Conservation (phyloP, 1,140 invertebrate species). For the Eueides isabella region DNA sequence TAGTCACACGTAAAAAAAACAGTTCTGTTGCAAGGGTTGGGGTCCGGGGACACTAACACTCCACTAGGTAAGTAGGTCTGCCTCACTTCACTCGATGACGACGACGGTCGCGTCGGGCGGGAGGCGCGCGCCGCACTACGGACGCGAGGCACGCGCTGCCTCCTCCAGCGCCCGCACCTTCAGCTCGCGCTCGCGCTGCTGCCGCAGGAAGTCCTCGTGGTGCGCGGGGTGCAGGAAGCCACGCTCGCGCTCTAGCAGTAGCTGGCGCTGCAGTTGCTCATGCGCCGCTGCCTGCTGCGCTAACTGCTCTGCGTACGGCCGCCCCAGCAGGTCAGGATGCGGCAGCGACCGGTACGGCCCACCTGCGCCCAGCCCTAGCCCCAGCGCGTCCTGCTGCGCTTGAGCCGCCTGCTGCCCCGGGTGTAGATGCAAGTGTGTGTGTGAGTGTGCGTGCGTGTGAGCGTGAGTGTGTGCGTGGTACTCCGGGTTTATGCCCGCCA, state of each 20-base stretch:
- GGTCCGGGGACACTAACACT: conserved; percentile 56
- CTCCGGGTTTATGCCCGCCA: conserved; percentile 91
- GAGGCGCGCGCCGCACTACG: conserved; percentile 85
- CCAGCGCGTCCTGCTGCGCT: conserved; percentile 85
- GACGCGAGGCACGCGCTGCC: conserved; percentile 89
- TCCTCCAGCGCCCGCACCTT: conserved; percentile 93
- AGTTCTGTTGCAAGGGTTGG: conserved; percentile 44
- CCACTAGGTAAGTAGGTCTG: conserved; percentile 44
- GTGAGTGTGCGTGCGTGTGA: conserved; percentile 91
- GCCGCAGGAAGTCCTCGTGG: conserved; percentile 91
- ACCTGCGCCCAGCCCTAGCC: conserved; percentile 67
- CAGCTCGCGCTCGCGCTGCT: conserved; percentile 91
- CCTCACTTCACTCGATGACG: conserved; percentile 57
- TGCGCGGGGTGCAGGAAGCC: conserved; percentile 85
- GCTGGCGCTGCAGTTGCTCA: conserved; percentile 92
- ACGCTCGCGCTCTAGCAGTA: conserved; percentile 91
- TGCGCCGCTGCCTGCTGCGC: conserved; percentile 91
- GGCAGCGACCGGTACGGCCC: conserved; percentile 82
- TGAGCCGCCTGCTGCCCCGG: conserved; percentile 90
- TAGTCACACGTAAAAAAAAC: conserved; percentile 66
- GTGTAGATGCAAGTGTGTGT: conserved; percentile 95
- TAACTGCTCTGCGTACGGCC: conserved; percentile 92
- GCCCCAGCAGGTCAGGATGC: conserved; percentile 89
- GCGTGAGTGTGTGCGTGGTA: conserved; percentile 93
- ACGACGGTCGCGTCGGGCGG: conserved; percentile 56